Percentiles rank a stretch among this genome's conserved stretches.
These are phyloP conservation scores for Ageneiosus marmoratus DNA, from an alignment of 2,113 vertebrate genomes.

Conservation along the genomic window DNA sequence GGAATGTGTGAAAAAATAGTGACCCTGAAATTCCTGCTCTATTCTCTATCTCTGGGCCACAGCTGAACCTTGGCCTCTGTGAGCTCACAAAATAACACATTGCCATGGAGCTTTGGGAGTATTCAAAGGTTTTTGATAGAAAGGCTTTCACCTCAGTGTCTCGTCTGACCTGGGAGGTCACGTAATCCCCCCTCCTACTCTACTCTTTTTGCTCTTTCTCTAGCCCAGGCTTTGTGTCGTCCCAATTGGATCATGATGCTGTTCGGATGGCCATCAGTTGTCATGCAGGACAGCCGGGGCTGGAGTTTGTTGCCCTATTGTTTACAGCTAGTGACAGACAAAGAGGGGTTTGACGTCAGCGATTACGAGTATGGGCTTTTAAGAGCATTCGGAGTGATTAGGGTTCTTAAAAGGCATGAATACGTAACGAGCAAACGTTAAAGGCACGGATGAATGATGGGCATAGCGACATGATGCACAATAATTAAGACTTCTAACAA, in stretches of 20 bases:
- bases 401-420: conserved; percentile 32
- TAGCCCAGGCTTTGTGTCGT: conserved; percentile 24
- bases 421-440: conserved; percentile 56
- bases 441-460: conserved; percentile 50
- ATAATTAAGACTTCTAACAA: conserved; percentile 48
- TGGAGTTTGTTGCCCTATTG: conserved; percentile 28
- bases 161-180: conserved; percentile 38
- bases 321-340: conserved; percentile 10
- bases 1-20: conserved; percentile 68
- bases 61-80: conserved; percentile 59
- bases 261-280: conserved; percentile 13
- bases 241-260: conserved; percentile 19
- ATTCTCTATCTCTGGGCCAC: conserved; percentile 59
- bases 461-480: conserved; percentile 23
- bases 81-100: conserved; percentile 46
- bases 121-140: conserved; percentile 37
- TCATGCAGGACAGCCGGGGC: neutral
- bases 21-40: conserved; percentile 70
- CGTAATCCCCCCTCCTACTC: neutral
- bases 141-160: conserved; percentile 43
- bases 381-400: conserved; percentile 38
- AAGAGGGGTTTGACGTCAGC: conserved; percentile 43
- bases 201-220: neutral
- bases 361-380: conserved; percentile 53
- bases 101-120: conserved; percentile 63